Evolutionary conservation across 2,113 vertebrate species (phyloP).

Genomic region (Barbus barbus): DNA sequence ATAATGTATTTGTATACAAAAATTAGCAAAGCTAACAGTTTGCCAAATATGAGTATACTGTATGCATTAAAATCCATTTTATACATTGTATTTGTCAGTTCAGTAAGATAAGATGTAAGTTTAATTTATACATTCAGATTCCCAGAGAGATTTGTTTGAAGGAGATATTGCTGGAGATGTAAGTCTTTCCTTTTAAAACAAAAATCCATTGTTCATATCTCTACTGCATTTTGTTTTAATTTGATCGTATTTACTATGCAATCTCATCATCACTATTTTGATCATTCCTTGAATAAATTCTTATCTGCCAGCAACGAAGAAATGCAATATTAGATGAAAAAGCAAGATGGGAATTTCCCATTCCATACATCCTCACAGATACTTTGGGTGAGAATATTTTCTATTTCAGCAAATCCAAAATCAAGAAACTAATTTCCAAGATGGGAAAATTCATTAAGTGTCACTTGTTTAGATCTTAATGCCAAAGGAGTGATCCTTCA

Average conservation of each 20-base stretch:
- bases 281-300: background rate
- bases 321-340: constrained; percentile 79
- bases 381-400: constrained; percentile 76
- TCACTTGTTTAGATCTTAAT: constrained; percentile 65
- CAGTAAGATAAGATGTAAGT: too few relatives aligned
- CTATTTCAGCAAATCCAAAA: background rate
- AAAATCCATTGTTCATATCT: background rate
- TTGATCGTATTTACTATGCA: background rate
- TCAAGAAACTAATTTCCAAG: background rate
- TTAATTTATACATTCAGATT: constrained; percentile 56
- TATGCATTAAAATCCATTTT: background rate
- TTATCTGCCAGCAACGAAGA: constrained; percentile 67
- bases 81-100: background rate
- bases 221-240: background rate
- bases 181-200: constrained; percentile 50
- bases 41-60: background rate
- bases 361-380: constrained; percentile 88
- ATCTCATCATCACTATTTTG: background rate
- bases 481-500: constrained; percentile 90
- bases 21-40: background rate
- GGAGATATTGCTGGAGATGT: constrained; percentile 74
- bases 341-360: constrained; percentile 83
- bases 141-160: constrained; percentile 66
- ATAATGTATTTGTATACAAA: background rate
- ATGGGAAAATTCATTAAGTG: background rate